These are phyloP conservation scores for Orussus abietinus DNA, from an alignment of 1,140 invertebrate species.

Conservation along the genomic window DNA sequence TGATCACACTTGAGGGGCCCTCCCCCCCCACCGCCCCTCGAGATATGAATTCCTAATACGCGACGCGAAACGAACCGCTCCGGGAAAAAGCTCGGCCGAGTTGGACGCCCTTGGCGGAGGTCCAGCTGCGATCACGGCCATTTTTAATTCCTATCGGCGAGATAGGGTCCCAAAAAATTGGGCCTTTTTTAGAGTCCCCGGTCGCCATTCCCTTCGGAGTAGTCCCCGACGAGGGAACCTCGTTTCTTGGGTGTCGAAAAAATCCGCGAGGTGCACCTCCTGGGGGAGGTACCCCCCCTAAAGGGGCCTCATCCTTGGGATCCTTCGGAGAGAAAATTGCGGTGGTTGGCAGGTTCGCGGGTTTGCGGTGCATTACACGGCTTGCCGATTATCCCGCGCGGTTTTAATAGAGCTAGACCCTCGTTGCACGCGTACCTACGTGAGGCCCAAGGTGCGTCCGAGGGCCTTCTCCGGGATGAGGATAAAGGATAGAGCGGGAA, in stretches of 20 bases:
- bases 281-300: neutral
- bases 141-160: no score
- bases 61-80: no score
- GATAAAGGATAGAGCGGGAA: slow-evolving; percentile 14
- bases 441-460: slow-evolving; percentile 1
- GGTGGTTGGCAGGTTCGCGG: slow-evolving; percentile 20
- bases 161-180: no score
- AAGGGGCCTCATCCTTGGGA: no score
- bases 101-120: no score
- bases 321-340: slow-evolving; percentile 19
- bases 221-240: no score
- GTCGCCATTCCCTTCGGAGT: neutral
- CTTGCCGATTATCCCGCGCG: slow-evolving; percentile 25
- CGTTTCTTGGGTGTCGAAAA: slow-evolving; percentile 3
- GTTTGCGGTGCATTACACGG: slow-evolving; percentile 24
- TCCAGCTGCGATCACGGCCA: no score
- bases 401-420: slow-evolving; percentile 24
- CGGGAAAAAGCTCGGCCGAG: no score
- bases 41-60: slow-evolving; percentile 47
- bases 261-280: neutral
- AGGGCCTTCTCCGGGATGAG: slow-evolving; percentile 9
- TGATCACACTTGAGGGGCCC: slow-evolving; percentile 39
- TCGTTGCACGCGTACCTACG: neutral
- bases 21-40: slow-evolving; percentile 17
- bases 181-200: neutral